Percentiles rank a stretch among this genome's conserved stretches.
These are phyloP conservation scores for Tursiops truncatus DNA, from an alignment of 2,113 vertebrate species.

Conservation along the genomic window DNA sequence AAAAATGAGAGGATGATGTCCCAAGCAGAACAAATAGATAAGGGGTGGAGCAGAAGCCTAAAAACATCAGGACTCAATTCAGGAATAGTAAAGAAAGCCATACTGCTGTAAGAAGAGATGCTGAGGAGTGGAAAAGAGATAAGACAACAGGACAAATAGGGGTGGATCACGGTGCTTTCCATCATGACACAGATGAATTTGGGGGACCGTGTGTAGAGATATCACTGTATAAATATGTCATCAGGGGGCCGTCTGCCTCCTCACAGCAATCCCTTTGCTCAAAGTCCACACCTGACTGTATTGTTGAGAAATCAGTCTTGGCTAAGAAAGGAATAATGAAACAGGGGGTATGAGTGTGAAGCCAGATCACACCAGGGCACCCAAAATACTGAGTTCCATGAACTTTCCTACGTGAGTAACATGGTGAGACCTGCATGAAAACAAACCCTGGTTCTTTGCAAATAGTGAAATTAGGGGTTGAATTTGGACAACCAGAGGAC, in stretches of 20 bases:
- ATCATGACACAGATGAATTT: fast-evolving
- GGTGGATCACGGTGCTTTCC: fast-evolving
- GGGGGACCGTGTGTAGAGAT: neutral
- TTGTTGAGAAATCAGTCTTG: neutral
- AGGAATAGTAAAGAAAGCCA: neutral
- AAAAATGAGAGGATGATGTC: neutral
- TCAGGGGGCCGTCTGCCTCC: fast-evolving
- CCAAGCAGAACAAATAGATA: neutral
- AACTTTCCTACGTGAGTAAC: too few relatives aligned
- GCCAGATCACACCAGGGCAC: fast-evolving
- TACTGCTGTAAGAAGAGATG: too few relatives aligned
- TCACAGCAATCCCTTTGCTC: too few relatives aligned
- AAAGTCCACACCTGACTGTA: neutral
- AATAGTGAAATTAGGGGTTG: fast-evolving
- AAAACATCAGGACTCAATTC: fast-evolving
- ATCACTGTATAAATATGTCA: neutral
- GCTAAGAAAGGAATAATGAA: fast-evolving
- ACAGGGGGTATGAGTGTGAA: fast-evolving
- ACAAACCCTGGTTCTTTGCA: neutral
- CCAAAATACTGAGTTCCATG: neutral
- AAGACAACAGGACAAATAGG: fast-evolving
- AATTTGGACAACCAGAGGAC: neutral
- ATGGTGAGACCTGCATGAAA: fast-evolving
- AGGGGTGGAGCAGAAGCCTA: fast-evolving
- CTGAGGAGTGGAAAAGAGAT: fast-evolving